Base-by-base conservation (phyloP, 2,113 vertebrate genomes). In the Dendrocopos noguchii region DNA sequence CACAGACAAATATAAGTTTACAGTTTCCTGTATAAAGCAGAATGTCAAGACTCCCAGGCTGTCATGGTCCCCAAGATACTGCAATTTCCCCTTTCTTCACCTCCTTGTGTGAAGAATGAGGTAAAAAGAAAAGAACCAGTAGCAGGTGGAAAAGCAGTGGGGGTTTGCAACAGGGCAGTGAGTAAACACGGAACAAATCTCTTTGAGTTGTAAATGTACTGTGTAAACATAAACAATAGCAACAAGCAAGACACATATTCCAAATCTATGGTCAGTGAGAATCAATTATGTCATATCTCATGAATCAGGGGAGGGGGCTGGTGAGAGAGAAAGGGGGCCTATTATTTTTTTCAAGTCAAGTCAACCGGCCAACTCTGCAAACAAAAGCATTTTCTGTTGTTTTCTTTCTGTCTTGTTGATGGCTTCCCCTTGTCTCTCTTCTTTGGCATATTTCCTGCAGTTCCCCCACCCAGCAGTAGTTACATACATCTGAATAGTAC, bases 291-390 rank as follows among this genome's bases (percentile, higher is more conserved):
- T 82, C 93, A 90, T 88, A 93, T 82, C 79, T 2, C 0, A 84
- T 87, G 92, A 94, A 93, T 95, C 36, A 59, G 75, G 28, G 53
- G 75, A 87, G 33, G 78, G 80, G 56, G 46, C 36, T 93, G 46
- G 33, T 79, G 65, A 47, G 50, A 83, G 47, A 83, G 80, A 85
- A 94, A 2, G 10, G 28, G 28, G 29, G 66, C 72, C 55, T 95
- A 77, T 92, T 91, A 95, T 92, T 95, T 84, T 95, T 97, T 95
- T 90, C 84, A 91, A 94, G 84, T 92, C 73, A 96, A 96, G 79
- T 90, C 79, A 93, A 93, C 76, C 87, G 95, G 79, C 79, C 89
- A 95, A 91, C 57, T 87, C 91, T 92, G 84, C 65, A 97, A 94
- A 96, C 79, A 94, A 88, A 96, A 91, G 84, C 76, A 81, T 93